Conservation (phyloP, 1,140 invertebrate genomes). For the Radopholus similis region DNA sequence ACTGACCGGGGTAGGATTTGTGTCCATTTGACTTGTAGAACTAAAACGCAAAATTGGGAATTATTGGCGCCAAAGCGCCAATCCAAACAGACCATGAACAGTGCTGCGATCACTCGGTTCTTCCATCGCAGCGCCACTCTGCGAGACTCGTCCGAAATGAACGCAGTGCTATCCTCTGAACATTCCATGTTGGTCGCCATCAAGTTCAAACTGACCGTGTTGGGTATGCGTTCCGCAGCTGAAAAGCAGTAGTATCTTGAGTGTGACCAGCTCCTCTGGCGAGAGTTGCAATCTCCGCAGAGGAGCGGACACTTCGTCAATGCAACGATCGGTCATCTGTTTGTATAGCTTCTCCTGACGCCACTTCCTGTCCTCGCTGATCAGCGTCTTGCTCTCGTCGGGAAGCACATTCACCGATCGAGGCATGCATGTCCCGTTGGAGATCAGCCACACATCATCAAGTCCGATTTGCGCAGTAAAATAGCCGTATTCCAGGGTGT, state of each 20-base stretch:
- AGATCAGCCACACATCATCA: constrained; percentile 45
- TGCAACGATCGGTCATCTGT: constrained; percentile 58
- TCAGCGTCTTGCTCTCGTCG: constrained; percentile 31
- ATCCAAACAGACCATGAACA: background rate
- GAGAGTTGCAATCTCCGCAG: constrained; percentile 42
- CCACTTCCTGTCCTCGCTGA: constrained; percentile 49
- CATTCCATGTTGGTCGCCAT: no score
- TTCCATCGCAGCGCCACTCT: constrained; percentile 41
- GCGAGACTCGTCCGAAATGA: constrained; percentile 41
- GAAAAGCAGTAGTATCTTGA: constrained; percentile 59
- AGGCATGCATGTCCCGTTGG: constrained; percentile 44
- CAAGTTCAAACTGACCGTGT: constrained; percentile 9
- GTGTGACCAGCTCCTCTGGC: constrained; percentile 56
- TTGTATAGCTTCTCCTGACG: constrained; percentile 59
- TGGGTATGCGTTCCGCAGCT: constrained; percentile 49
- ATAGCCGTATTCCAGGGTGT: constrained; percentile 43
- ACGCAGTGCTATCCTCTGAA: constrained; percentile 31
- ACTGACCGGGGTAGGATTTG: background rate
- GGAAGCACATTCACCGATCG: constrained; percentile 36
- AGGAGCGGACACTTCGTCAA: constrained; percentile 56
- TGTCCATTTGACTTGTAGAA: constrained; percentile 38
- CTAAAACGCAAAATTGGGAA: constrained; percentile 1
- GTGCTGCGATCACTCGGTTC: constrained; percentile 36
- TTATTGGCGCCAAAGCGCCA: background rate
- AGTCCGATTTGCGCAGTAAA: constrained; percentile 40